Evolutionary conservation across 2,113 vertebrate species (phyloP).

Genomic region (Alectura lathami): DNA sequence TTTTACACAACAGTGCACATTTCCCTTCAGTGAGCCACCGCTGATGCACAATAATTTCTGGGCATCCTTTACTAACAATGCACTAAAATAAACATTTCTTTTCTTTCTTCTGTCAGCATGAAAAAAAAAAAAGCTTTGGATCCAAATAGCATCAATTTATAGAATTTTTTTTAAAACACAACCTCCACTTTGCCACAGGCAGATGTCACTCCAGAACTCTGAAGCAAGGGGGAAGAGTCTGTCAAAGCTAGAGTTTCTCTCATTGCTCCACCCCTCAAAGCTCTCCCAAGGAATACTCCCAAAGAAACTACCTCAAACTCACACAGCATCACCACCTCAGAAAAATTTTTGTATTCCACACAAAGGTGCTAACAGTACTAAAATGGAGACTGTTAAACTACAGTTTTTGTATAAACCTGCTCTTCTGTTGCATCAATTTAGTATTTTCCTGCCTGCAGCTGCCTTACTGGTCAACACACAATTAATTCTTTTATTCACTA

Average conservation of each 20-base stretch:
- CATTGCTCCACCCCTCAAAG: not conserved
- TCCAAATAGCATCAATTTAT: not conserved
- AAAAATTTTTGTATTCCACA: not conserved
- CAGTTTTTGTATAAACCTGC: not conserved
- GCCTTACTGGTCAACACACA: not conserved
- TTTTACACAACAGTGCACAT: not conserved
- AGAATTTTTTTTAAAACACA: not conserved
- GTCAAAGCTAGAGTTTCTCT: not conserved
- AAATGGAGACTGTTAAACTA: not conserved
- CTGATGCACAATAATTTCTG: not conserved
- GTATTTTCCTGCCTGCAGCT: not conserved
- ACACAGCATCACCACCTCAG: not conserved
- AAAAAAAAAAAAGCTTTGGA: not conserved
- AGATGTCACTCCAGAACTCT: not conserved
- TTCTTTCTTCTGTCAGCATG: not conserved
- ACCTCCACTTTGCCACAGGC: not conserved
- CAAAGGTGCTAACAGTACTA: not conserved
- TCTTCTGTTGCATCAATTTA: not conserved
- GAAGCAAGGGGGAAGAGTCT: not conserved
- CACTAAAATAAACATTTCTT: not conserved
- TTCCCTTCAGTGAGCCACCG: not conserved
- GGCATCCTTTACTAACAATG: not conserved
- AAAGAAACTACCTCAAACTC: not conserved
- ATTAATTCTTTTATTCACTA: not conserved
- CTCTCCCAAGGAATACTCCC: not conserved